These are phyloP conservation scores for Caenorhabditis virilis DNA, from an alignment of 2,888 invertebrate genomes.

Conservation along the genomic window DNA sequence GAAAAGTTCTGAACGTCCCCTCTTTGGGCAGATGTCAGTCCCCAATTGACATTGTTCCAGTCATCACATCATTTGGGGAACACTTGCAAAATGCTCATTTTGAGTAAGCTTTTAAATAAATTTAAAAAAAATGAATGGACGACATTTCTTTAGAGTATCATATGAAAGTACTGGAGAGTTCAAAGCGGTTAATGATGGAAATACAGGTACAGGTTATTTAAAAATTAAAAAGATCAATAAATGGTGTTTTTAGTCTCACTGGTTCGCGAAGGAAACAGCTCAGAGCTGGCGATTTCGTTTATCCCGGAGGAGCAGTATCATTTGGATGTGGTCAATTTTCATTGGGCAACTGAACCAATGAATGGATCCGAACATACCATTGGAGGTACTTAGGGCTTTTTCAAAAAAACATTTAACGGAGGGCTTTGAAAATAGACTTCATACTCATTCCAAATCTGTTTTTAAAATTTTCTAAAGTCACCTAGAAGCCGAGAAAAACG, in stretches of 20 bases:
- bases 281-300: constrained; percentile 55
- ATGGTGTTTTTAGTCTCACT: constrained; percentile 28
- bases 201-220: constrained; percentile 30
- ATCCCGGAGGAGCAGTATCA: constrained; percentile 65
- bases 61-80: constrained; percentile 65
- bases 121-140: background rate
- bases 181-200: constrained; percentile 57
- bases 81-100: constrained; percentile 61
- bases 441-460: too few relatives aligned
- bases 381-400: constrained; percentile 55
- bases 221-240: background rate
- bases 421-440: background rate
- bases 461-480: too few relatives aligned
- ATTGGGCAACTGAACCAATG: constrained; percentile 68
- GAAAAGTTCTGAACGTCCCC: constrained; percentile 56
- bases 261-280: constrained; percentile 50
- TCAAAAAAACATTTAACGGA: background rate
- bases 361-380: constrained; percentile 68
- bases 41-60: constrained; percentile 66
- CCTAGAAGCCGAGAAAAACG: too few relatives aligned
- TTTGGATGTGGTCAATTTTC: constrained; percentile 62
- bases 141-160: constrained; percentile 50
- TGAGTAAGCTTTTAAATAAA: constrained; percentile 36
- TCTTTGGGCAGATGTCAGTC: constrained; percentile 61
- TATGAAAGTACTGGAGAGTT: constrained; percentile 64